Evolutionary conservation across 2,797 vertebrate genomes (phyloP).

Genomic region (Anas capensis): DNA sequence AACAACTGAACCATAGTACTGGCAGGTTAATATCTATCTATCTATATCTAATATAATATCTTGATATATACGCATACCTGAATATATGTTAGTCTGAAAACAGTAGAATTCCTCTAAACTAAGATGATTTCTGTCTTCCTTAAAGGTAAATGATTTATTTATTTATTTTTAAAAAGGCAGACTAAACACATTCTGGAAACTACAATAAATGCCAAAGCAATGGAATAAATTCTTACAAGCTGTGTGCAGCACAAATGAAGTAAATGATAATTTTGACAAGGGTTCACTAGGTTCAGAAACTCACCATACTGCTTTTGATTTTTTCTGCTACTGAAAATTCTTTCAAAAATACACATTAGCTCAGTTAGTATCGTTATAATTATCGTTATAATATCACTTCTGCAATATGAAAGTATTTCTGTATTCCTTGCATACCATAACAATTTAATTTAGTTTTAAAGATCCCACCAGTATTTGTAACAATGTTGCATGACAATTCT

Average conservation of each 20-base stretch:
- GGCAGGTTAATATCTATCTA: conserved; percentile 9
- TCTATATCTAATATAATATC: not conserved
- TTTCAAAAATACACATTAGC: not conserved
- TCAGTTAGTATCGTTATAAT: not conserved
- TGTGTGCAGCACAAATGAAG: not conserved
- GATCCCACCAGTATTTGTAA: not conserved
- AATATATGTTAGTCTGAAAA: not conserved
- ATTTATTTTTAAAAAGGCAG: no score
- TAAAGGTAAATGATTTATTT: not conserved
- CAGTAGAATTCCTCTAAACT: not conserved
- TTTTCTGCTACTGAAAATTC: not conserved
- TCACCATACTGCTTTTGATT: not conserved
- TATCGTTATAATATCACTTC: not conserved
- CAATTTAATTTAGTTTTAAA: conserved; percentile 13
- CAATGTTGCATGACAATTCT: not conserved
- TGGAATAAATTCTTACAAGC: not conserved
- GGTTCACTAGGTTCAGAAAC: conserved; percentile 2
- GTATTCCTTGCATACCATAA: not conserved
- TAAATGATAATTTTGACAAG: conserved; percentile 3
- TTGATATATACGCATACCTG: accelerated
- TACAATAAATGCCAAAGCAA: not conserved
- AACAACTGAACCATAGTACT: conserved; percentile 44
- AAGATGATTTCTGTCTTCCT: not conserved
- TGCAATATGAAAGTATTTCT: not conserved
- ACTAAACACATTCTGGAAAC: not conserved